Evolutionary conservation across 2,888 invertebrate species (phyloP).

Genomic region (Hydroisotoma schaefferi): DNA sequence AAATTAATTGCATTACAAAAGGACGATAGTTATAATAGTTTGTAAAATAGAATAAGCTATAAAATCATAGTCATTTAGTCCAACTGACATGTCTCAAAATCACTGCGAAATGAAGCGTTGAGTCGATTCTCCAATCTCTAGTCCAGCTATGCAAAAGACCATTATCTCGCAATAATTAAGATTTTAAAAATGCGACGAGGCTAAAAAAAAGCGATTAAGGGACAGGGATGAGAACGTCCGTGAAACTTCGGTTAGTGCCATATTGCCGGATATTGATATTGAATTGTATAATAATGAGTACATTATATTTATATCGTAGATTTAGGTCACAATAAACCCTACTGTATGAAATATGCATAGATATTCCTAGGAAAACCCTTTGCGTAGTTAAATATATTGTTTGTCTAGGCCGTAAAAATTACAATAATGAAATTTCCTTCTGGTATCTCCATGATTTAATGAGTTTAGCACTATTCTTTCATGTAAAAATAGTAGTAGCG

Average conservation of each 20-base stretch:
- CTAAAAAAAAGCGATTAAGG: slow-evolving; percentile 1
- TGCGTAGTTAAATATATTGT: too few relatives aligned
- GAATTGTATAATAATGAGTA: not conserved
- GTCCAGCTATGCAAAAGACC: not conserved
- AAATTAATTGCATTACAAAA: too few relatives aligned
- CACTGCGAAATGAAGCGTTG: not conserved
- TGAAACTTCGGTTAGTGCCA: slow-evolving; percentile 41
- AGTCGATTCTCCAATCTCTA: not conserved
- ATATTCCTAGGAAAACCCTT: too few relatives aligned
- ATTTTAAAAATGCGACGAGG: not conserved
- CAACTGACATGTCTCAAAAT: slow-evolving; percentile 1
- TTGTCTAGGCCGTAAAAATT: too few relatives aligned
- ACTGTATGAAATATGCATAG: too few relatives aligned
- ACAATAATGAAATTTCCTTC: too few relatives aligned
- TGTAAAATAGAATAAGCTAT: too few relatives aligned
- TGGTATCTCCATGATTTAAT: too few relatives aligned
- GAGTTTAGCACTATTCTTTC: too few relatives aligned
- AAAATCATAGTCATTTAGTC: too few relatives aligned
- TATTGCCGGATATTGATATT: slow-evolving; percentile 18
- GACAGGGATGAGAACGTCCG: slow-evolving; percentile 24
- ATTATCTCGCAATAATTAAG: not conserved
- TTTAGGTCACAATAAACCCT: not conserved
- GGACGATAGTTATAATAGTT: too few relatives aligned
- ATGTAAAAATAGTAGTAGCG: too few relatives aligned
- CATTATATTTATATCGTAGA: not conserved